Conservation (phyloP, 2,113 vertebrate species). For the Actinemys pallida region DNA sequence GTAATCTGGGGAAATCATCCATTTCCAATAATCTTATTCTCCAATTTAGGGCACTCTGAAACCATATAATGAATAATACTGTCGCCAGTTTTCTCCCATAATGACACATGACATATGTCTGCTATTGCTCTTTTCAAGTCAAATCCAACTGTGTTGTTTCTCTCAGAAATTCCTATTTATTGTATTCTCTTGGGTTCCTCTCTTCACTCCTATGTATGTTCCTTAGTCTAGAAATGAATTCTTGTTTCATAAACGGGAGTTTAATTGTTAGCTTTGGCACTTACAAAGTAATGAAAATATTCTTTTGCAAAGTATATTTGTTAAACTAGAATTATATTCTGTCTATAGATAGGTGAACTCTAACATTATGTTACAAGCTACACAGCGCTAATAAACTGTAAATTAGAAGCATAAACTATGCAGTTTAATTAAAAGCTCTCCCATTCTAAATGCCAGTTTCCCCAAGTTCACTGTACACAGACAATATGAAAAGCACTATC, state of each 20-base stretch:
- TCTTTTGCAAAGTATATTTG: not conserved
- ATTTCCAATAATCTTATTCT: conserved; percentile 82
- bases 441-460: not conserved
- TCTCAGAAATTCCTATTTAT: conserved; percentile 62
- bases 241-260: not conserved
- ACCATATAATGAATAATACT: conserved; percentile 81
- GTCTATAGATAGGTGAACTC: conserved; percentile 45
- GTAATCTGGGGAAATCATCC: conserved; percentile 84
- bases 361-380: conserved; percentile 42
- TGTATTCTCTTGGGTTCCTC: conserved; percentile 44
- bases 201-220: conserved; percentile 14
- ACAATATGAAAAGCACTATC: not conserved
- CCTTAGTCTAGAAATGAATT: conserved; percentile 36
- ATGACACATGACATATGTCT: conserved; percentile 80
- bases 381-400: conserved; percentile 13
- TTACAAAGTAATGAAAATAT: conserved; percentile 35
- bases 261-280: not conserved
- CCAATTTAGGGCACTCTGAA: conserved; percentile 81
- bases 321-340: conserved; percentile 41
- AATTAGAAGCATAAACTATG: not conserved
- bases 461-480: not conserved
- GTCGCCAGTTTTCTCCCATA: conserved; percentile 74
- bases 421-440: not conserved
- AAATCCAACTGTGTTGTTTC: conserved; percentile 58
- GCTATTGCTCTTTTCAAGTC: conserved; percentile 75